Percentiles rank a stretch among this genome's conserved stretches.
These are phyloP conservation scores for Lepidurus couesii DNA, from an alignment of 1,140 invertebrate species.

Conservation along the genomic window DNA sequence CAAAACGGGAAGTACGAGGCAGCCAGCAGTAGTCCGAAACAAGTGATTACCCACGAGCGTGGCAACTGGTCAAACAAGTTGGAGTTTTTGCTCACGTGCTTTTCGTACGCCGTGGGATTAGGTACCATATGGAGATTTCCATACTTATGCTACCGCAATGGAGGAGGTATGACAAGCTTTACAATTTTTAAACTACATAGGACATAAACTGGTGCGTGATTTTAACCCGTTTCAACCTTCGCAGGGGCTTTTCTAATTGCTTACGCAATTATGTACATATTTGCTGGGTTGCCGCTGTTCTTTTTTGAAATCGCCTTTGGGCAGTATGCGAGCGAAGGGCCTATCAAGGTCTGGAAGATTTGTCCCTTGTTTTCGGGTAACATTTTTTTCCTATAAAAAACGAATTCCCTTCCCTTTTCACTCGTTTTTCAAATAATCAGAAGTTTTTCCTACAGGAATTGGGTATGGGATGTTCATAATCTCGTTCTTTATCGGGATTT, in stretches of 20 bases:
- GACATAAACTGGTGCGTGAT: not conserved
- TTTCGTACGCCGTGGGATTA: constrained; percentile 68
- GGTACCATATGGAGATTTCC: constrained; percentile 72
- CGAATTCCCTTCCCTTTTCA: no score
- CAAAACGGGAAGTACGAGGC: not conserved
- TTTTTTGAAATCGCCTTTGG: constrained; percentile 78
- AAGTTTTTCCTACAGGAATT: constrained; percentile 57
- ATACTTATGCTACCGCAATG: constrained; percentile 62
- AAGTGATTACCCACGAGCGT: constrained; percentile 44
- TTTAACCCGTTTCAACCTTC: not conserved
- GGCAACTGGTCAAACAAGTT: constrained; percentile 67
- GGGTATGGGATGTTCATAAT: constrained; percentile 79
- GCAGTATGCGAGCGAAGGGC: constrained; percentile 65
- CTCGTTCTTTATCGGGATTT: constrained; percentile 72
- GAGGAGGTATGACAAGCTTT: constrained; percentile 49
- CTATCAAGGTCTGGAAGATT: constrained; percentile 49
- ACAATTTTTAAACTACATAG: not conserved
- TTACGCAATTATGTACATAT: constrained; percentile 75
- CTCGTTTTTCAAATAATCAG: constrained; percentile 7
- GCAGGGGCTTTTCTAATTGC: constrained; percentile 73
- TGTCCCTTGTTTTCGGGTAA: constrained; percentile 40
- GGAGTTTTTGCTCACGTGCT: constrained; percentile 66
- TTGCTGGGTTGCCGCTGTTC: constrained; percentile 77
- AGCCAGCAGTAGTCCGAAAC: constrained; percentile 36
- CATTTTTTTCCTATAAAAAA: no score